These are phyloP conservation scores for Agriopis marginaria DNA, from an alignment of 2,888 invertebrate species.

Conservation along the genomic window DNA sequence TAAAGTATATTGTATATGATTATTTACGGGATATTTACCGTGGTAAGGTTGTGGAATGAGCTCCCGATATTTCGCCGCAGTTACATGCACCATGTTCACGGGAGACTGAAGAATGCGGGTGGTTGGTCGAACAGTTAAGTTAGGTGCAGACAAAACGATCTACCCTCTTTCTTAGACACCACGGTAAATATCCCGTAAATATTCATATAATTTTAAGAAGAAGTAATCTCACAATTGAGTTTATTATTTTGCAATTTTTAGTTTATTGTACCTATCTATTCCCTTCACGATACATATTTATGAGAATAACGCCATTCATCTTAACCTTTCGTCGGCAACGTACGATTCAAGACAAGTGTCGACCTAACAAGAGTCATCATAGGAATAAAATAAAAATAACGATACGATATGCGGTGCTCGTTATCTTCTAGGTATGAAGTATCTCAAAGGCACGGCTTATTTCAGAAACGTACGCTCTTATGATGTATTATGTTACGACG, in stretches of 20 bases:
- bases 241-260: background rate
- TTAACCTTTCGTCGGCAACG: constrained; percentile 26
- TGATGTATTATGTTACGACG: constrained; percentile 7
- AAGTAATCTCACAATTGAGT: no score
- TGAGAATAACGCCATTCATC: constrained; percentile 20
- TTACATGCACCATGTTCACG: no score
- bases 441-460: constrained; percentile 37
- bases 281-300: constrained; percentile 8
- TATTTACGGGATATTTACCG: no score
- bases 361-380: constrained; percentile 68
- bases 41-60: no score
- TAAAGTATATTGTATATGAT: no score
- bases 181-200: no score
- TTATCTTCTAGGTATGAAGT: constrained; percentile 63
- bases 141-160: no score
- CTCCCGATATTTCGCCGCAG: no score
- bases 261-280: background rate
- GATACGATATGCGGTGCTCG: constrained; percentile 65
- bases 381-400: constrained; percentile 71
- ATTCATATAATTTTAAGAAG: no score
- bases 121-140: no score
- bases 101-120: no score
- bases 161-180: no score
- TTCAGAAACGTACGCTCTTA: constrained; percentile 31
- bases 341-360: constrained; percentile 55